These are phyloP conservation scores for Sigmodon hispidus DNA, from an alignment of 2,113 vertebrate species.

Conservation along the genomic window DNA sequence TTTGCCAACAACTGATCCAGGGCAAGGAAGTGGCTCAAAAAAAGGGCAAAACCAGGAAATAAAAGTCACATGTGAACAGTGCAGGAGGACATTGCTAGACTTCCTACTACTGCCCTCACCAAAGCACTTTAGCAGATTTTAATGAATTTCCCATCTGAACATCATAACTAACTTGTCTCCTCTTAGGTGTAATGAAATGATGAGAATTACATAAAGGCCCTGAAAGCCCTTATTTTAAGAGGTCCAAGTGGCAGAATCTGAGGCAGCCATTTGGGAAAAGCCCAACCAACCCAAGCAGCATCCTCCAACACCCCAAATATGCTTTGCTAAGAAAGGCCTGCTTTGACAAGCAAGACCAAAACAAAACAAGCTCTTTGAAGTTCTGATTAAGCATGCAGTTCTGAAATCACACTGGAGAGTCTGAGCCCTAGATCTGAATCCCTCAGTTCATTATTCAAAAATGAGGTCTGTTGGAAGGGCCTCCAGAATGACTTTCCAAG, in stretches of 20 bases:
- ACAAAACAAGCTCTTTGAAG: conserved; percentile 51
- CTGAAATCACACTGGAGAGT: conserved; percentile 28
- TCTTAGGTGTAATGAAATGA: conserved; percentile 12
- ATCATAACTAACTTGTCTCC: conserved; percentile 16
- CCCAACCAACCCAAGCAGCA: background rate
- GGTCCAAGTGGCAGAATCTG: background rate
- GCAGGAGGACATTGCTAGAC: background rate
- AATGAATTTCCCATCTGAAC: conserved; percentile 49
- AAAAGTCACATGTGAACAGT: background rate
- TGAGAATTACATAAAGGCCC: conserved; percentile 31
- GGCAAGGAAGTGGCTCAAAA: background rate
- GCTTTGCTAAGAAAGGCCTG: conserved; percentile 44
- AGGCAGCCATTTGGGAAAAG: conserved; percentile 29
- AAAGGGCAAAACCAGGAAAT: background rate
- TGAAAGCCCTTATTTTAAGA: conserved; percentile 37
- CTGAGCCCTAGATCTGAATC: conserved; percentile 37
- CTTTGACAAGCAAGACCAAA: conserved; percentile 54
- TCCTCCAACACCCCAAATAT: background rate
- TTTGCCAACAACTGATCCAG: background rate
- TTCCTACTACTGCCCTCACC: background rate
- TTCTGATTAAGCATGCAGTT: conserved; percentile 56
- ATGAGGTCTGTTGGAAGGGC: conserved; percentile 38
- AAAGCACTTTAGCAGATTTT: background rate
- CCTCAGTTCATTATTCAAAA: conserved; percentile 52
- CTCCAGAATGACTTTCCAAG: background rate